Base-by-base conservation (phyloP, 2,113 vertebrate genomes). In the Stomatorhinus ivindoensis region DNA sequence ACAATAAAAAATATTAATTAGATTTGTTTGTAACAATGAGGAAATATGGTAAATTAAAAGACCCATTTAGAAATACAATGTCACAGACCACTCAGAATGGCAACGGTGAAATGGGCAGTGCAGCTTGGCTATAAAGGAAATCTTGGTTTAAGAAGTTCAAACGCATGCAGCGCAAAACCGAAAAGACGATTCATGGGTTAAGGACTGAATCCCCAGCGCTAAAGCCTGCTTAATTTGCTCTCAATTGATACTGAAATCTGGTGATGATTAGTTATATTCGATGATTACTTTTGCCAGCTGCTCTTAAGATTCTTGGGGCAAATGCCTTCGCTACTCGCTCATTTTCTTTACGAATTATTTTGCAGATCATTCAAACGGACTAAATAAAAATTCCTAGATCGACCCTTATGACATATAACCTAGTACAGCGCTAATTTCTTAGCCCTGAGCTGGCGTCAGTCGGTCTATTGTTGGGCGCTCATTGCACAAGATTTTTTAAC, bases 261-360 rank as follows among this genome's bases (percentile, higher is more conserved):
- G 91, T 95, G 93, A 90, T 94, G 93, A 94, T 95, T 96, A 92
- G 85, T 92, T 91, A 95, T 92, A 91, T 93, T 92, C 89, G 94
- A 94, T 94, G 93, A 93, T 55, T 90, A 91, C 80, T 91, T 91
- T 91, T 92, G 92, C 94, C 94, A 94, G 92, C 85, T 91, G 90
- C 89, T 83, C 92, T 93, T 94, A 91, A 94, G 91, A 92, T 92
- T 93, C 90, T 87, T n/a, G 90, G 91, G 90, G 92, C 89, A 46
- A 84, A 53, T 31, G 69, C 89, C 86, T 87, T 27, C 87, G 88
- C 35, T 69, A 88, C 91, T 94, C 93, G 93, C 93, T 61, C 35
- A 50, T 80, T 61, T 91, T 95, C 92, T 92, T 92, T 92, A 94
- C 89, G 90, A 93, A 93, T 91, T 93, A 93, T 89, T 91, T 8